Evolutionary conservation across 2,888 invertebrate species (phyloP).

Genomic region (Andrena camellia): DNA sequence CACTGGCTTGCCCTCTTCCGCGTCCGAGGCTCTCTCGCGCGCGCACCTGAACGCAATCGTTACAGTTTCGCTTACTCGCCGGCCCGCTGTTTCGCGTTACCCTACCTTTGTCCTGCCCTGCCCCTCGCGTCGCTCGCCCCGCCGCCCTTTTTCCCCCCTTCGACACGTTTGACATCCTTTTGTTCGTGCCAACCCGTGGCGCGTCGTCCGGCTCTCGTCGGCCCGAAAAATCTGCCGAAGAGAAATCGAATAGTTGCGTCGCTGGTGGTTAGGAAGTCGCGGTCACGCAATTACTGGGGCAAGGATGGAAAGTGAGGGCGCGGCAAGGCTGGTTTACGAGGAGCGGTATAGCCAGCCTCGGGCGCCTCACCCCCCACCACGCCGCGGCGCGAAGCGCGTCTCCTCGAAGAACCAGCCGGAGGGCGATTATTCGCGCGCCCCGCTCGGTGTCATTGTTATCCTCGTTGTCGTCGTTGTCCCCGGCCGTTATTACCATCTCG

Average conservation of each 20-base stretch:
- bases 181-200: neutral
- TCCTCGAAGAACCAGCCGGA: slow-evolving; percentile 37
- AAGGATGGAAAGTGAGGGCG: slow-evolving; percentile 2
- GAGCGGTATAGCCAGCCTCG: neutral
- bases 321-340: slow-evolving; percentile 24
- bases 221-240: neutral
- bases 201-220: neutral
- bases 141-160: neutral
- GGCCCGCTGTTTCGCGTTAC: slow-evolving; percentile 19
- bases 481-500: slow-evolving; percentile 73
- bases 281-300: slow-evolving; percentile 9
- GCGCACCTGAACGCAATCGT: slow-evolving; percentile 57
- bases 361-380: neutral
- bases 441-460: slow-evolving; percentile 45
- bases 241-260: neutral
- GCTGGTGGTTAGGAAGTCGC: neutral
- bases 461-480: slow-evolving; percentile 46
- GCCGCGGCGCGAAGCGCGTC: neutral
- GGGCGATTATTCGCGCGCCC: slow-evolving; percentile 57
- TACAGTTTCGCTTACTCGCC: slow-evolving; percentile 43
- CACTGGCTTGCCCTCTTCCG: slow-evolving; percentile 71
- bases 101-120: neutral
- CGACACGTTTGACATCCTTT: slow-evolving; percentile 42
- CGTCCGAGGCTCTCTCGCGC: slow-evolving; percentile 54
- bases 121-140: neutral